phyloP scores from a whole-genome alignment of 1,140 invertebrate species.

The Anoplolepis gracilipes region DNA sequence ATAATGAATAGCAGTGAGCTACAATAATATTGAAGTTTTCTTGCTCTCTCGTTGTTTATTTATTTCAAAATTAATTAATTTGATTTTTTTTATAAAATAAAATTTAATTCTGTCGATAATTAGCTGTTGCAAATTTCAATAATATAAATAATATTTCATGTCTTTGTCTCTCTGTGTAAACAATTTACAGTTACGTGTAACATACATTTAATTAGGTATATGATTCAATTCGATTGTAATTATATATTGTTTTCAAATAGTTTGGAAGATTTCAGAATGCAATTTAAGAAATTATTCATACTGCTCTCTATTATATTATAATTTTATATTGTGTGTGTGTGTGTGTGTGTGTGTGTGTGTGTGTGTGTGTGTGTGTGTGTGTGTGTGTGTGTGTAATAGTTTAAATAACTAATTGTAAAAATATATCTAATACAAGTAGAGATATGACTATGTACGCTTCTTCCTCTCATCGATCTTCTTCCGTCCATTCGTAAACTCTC shows the following conservation, averaged over 20 bases:
- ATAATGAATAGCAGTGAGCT: neutral
- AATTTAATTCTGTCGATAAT: neutral
- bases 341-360: no score
- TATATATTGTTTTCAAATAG: neutral
- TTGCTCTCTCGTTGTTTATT: neutral
- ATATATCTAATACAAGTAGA: no score
- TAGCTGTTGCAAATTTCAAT: neutral
- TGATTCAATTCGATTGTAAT: neutral
- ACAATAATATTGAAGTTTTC: neutral
- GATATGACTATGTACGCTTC: neutral
- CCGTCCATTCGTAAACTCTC: constrained; percentile 6
- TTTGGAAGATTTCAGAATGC: neutral
- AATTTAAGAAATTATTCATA: neutral
- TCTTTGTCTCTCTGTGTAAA: neutral
- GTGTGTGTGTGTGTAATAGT: neutral
- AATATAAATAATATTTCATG: no score
- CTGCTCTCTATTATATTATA: neutral
- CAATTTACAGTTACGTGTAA: neutral
- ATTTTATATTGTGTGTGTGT: neutral
- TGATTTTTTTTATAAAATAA: neutral
- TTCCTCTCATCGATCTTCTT: neutral
- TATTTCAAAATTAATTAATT: neutral
- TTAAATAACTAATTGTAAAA: neutral
- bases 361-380: no score
- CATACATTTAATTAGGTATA: neutral